A percentile compares a stretch with the other conserved stretches of the same genome.
Evolutionary conservation across 2,797 vertebrate genomes (phyloP).

Genomic region (Yasuhikotakia modesta): DNA sequence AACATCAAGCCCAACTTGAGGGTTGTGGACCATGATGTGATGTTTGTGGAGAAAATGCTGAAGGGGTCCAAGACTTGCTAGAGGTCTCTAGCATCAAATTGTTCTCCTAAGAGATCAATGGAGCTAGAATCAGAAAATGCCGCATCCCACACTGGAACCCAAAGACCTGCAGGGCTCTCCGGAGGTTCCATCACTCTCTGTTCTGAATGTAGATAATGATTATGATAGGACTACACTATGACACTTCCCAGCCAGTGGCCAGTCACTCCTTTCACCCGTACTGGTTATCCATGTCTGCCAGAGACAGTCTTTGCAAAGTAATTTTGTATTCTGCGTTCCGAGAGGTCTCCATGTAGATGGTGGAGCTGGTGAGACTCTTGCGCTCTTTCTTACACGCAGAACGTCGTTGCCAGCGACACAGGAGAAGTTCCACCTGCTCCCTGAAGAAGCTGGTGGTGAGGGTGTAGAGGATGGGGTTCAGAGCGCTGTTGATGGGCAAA

Average conservation of each 20-base stretch:
- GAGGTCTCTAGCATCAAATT: not conserved
- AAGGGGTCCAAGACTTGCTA: not conserved
- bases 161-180: not conserved
- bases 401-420: slow-evolving; percentile 77
- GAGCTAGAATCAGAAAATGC: not conserved
- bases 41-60: not conserved
- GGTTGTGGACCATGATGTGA: not conserved
- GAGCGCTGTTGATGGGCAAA: slow-evolving; percentile 83
- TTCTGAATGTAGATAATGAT: slow-evolving; percentile 24
- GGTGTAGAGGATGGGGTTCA: slow-evolving; percentile 83
- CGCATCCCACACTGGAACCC: slow-evolving; percentile 1
- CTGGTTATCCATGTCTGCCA: slow-evolving; percentile 64
- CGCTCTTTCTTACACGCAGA: slow-evolving; percentile 70
- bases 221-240: slow-evolving; percentile 11
- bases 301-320: slow-evolving; percentile 69
- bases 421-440: slow-evolving; percentile 81
- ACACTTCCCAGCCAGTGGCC: not conserved
- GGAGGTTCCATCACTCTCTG: not conserved
- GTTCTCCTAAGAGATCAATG: no score
- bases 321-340: slow-evolving; percentile 62
- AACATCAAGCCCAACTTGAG: not conserved
- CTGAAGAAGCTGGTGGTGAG: slow-evolving; percentile 84
- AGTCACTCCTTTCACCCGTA: slow-evolving; percentile 66
- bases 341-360: slow-evolving; percentile 69
- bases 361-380: slow-evolving; percentile 77